Evolutionary conservation across 2,888 invertebrate genomes (phyloP), one percentile per base, ranked within the genome.

Genomic region (Ormyrus labotus): DNA sequence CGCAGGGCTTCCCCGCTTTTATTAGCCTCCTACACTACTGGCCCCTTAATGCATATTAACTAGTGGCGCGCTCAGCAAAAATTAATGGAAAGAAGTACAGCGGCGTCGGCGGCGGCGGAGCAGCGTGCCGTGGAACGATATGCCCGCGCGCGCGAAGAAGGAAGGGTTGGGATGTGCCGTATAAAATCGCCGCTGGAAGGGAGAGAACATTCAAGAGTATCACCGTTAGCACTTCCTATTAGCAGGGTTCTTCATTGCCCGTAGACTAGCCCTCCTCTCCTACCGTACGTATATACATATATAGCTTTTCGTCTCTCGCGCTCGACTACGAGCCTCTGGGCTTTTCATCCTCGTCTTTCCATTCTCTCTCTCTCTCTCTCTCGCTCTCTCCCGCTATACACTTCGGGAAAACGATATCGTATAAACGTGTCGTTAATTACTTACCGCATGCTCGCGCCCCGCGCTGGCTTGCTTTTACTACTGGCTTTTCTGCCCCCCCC

Each of bases 221-320:
- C 88, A 87, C 87, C 88, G 88, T 87, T 87, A 88, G 87, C 87
- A 88, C 87, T 88, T 86, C 86, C 89, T 88, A 88, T 89, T 89
- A 88, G 88, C 86, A 84, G 86, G 87, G 87, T 88, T 86, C 87
- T 88, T 88, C 88, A 88, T 88, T 87, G 88, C 85, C 83, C 84
- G 10, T 50, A 57, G 9, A 67, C 51, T 76, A n/a, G 45, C 57
- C n/a, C 60, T 19, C 19, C 19, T 8, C 71, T 19, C 53, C 9
- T 68, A 55, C 68, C 34, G 8, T 63, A 45, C 8, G 7, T 58
- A 58, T 13, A 48, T 53, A 8, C 58, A 45, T 64, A 65, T 58
- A 65, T 65, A 64, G 55, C 57, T 73, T 63, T 55, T 11, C 70
- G 70, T 50, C 50, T 48, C 45, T 57, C 55, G 53, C 48, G 9